Evolutionary conservation across 2,888 invertebrate genomes (phyloP).

Genomic region (Thysanoteuthis rhombus): DNA sequence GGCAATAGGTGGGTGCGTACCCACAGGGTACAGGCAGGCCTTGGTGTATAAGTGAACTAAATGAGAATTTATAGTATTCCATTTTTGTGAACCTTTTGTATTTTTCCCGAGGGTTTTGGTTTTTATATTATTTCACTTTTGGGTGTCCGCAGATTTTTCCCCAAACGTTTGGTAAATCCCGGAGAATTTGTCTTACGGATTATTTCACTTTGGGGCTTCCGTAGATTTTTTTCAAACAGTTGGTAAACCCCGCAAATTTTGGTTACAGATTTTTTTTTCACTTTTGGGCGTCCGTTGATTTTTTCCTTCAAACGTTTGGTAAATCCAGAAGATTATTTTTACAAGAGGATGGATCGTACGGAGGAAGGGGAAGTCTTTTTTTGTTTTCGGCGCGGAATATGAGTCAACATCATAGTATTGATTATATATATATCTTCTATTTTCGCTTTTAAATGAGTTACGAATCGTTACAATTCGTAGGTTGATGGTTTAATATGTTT

Average conservation of each 20-base stretch:
- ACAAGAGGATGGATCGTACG: background rate
- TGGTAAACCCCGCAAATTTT: too few species aligned
- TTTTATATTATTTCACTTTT: background rate
- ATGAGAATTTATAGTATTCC: background rate
- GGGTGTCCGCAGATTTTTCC: background rate
- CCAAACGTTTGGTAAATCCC: too few species aligned
- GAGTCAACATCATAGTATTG: background rate
- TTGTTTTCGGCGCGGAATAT: background rate
- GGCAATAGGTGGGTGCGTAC: too few species aligned
- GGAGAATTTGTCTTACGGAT: background rate
- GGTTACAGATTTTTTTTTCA: background rate
- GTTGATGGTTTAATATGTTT: too few species aligned
- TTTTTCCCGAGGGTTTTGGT: background rate
- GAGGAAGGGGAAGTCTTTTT: background rate
- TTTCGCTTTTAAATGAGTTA: background rate
- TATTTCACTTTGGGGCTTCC: background rate
- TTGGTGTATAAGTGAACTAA: background rate
- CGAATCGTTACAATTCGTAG: too few species aligned
- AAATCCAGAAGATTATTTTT: background rate
- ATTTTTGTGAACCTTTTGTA: background rate
- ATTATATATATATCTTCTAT: background rate
- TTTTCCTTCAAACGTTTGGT: background rate
- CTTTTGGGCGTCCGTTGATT: background rate
- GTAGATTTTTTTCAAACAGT: background rate
- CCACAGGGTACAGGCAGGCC: background rate